A percentile compares a stretch with the other conserved stretches of the same genome.
These are phyloP conservation scores for Fabriciana adippe DNA, from an alignment of 2,888 invertebrate species.

Conservation along the genomic window DNA sequence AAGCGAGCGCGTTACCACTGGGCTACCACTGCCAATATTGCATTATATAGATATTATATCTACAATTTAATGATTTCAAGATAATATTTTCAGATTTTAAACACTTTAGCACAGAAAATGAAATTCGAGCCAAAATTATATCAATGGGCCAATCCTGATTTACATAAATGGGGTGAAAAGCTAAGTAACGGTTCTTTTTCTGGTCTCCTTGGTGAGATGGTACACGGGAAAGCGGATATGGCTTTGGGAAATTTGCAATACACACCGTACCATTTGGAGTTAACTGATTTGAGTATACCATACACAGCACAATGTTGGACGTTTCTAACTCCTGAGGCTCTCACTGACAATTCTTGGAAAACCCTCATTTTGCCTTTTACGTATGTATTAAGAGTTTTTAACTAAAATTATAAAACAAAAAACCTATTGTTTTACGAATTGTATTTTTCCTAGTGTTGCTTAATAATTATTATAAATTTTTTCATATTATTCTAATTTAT, in stretches of 20 bases:
- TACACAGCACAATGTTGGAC: constrained; percentile 93
- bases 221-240: constrained; percentile 85
- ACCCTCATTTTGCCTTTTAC: constrained; percentile 90
- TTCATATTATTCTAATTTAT: not conserved
- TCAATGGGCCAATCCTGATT: constrained; percentile 82
- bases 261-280: constrained; percentile 84
- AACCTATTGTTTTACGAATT: not conserved
- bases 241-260: constrained; percentile 91
- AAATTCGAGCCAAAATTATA: constrained; percentile 88
- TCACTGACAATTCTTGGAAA: constrained; percentile 92
- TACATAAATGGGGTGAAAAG: constrained; percentile 86
- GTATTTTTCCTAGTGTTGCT: not conserved
- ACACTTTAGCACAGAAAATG: constrained; percentile 85
- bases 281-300: constrained; percentile 88
- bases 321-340: constrained; percentile 91
- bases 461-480: constrained; percentile 2
- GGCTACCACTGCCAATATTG: too few relatives aligned
- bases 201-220: constrained; percentile 89
- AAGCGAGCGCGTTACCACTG: too few relatives aligned
- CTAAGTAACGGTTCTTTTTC: constrained; percentile 85
- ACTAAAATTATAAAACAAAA: not conserved
- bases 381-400: constrained; percentile 63
- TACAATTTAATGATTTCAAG: not conserved
- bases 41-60: too few relatives aligned
- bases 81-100: constrained; percentile 79